Evolutionary conservation across 2,797 vertebrate genomes (phyloP), one percentile per base, ranked within the genome.

Genomic region (Tragelaphus eurycerus): DNA sequence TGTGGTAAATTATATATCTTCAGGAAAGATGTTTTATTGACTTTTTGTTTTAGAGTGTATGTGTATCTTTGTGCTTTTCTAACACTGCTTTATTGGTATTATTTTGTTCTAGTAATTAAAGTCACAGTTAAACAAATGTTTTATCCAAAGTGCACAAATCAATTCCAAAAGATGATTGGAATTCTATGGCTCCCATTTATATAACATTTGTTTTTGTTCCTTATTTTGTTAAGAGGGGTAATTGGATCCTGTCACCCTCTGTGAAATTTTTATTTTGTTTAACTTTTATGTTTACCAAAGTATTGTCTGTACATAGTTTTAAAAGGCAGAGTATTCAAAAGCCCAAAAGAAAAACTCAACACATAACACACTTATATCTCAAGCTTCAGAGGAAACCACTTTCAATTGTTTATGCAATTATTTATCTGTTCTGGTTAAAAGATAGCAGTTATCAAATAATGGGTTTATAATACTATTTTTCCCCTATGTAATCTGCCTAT

Each of bases 81-180:
- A 78, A 48, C 16, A 74, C 93, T 84, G 43, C 16, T 86, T 67
- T 85, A 50, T 67, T 62, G 84, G 71, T 31, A 86, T 79, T 87
- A 87, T 88, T 90, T 88, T 90, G 29, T 16, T 78, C 83, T 88
- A 78, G 55, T 92, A 84, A 90, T 95, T 93, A 83, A 91, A 90
- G 31, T 84, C 48, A 90, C 6, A 86, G 48, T 62, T 84, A 85
- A 60, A 55, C n/a, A 86, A 89, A 62, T 64, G 7, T 48, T 94
- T 83, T 82, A 78, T 71, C 14, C 15, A 90, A 38, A 57, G 10
- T 27, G 21, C 21, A 64, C 50, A 92, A 88, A 27, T 92, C 23
- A 62, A 27, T 59, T 94, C 10, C 79, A 95, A 89, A 86, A 83
- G 25, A 55, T 91, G 50, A 84, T 15, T 95, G 7, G 5, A 85